Evolutionary conservation across 2,888 invertebrate genomes (phyloP).

Genomic region (Mythimna pallens): DNA sequence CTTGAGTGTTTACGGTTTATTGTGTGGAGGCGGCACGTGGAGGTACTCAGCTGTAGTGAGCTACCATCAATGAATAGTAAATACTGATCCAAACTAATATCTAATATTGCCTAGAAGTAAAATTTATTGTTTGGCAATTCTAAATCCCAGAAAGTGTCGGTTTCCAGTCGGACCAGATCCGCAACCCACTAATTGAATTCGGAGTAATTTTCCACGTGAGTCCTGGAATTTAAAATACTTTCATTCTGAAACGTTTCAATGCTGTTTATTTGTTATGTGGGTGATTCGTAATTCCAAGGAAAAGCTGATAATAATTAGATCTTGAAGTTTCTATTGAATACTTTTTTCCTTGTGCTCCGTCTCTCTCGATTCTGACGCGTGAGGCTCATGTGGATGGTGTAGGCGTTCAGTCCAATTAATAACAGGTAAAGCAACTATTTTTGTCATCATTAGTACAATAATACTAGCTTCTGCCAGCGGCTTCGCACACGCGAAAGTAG

Average conservation of each 20-base stretch:
- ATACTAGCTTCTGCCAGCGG: no score
- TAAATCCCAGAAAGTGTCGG: background rate
- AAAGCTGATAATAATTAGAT: slow-evolving; percentile 1
- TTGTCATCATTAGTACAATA: background rate
- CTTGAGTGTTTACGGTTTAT: slow-evolving; percentile 20
- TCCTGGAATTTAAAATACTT: background rate
- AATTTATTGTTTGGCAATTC: no score
- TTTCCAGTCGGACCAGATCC: background rate
- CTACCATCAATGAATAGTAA: slow-evolving; percentile 12
- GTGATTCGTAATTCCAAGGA: slow-evolving; percentile 18
- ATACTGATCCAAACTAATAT: background rate
- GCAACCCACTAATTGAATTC: no score
- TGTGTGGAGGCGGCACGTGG: slow-evolving; percentile 3
- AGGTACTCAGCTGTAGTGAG: slow-evolving; percentile 8
- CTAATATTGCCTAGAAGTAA: no score
- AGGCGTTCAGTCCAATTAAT: background rate
- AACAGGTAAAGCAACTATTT: background rate
- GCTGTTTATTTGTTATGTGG: background rate
- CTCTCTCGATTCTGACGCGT: background rate
- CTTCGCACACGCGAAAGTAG: no score
- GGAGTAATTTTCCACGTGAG: background rate
- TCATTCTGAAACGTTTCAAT: background rate
- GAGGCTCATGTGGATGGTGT: background rate
- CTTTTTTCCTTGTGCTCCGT: background rate
- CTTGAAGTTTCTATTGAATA: background rate